These are phyloP conservation scores for Rhingia campestris DNA, from an alignment of 2,888 invertebrate genomes.

Conservation along the genomic window DNA sequence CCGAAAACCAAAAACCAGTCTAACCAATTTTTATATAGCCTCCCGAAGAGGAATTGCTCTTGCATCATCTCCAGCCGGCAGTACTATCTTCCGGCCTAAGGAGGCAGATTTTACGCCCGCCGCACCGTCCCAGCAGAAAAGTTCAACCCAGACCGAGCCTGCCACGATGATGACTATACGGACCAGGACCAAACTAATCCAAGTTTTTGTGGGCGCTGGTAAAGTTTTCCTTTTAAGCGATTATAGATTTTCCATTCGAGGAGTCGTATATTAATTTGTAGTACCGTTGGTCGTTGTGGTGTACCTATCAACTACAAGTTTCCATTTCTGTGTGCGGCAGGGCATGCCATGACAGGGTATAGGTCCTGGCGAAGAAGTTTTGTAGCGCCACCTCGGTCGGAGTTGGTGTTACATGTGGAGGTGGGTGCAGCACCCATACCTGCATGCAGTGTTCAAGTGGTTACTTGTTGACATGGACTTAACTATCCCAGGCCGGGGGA, in stretches of 20 bases:
- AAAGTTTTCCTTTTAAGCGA: conserved; percentile 72
- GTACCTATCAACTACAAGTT: conserved; percentile 60
- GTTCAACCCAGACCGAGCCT: conserved; percentile 1
- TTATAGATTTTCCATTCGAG: conserved; percentile 70
- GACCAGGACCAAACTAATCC: conserved; percentile 48
- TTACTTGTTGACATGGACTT: conserved; percentile 70
- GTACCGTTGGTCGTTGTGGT: conserved; percentile 57
- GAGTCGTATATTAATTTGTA: conserved; percentile 71
- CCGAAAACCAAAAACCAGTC: conserved; percentile 28
- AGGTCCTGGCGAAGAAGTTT: conserved; percentile 24
- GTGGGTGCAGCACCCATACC: conserved; percentile 29
- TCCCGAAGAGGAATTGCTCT: neutral
- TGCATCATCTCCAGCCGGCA: neutral
- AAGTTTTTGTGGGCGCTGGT: conserved; percentile 59
- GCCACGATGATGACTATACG: neutral
- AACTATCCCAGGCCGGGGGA: conserved; percentile 9
- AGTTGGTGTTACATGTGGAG: conserved; percentile 25
- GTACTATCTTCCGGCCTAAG: conserved; percentile 6
- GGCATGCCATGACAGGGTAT: neutral
- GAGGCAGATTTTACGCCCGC: neutral
- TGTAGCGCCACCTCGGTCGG: conserved; percentile 36
- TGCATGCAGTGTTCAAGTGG: conserved; percentile 41
- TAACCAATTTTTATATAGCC: conserved; percentile 14
- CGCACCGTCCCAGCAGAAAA: conserved; percentile 4
- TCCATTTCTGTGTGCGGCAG: conserved; percentile 50